Evolutionary conservation across 1,140 invertebrate genomes (phyloP).

Genomic region (Penaeus chinensis): DNA sequence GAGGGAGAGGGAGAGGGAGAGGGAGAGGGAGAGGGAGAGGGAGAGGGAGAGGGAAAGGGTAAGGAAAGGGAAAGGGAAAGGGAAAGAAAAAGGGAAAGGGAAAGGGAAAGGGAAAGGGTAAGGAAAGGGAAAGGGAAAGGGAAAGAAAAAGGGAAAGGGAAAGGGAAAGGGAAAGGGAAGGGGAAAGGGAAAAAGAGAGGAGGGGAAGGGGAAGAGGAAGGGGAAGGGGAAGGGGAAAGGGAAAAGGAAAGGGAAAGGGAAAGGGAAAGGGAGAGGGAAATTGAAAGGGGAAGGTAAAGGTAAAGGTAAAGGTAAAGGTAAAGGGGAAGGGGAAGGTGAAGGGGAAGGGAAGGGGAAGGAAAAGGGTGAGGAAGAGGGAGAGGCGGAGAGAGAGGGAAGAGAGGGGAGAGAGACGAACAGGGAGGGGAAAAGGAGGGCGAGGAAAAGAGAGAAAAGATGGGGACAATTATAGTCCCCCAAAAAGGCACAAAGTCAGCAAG

Average conservation of each 20-base stretch:
- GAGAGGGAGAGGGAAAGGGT: background rate
- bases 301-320: background rate
- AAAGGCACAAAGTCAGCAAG: too few relatives aligned
- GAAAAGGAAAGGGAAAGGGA: background rate
- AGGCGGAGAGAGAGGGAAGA: too few relatives aligned
- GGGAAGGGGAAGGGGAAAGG: background rate
- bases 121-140: too few relatives aligned
- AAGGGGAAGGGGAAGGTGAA: background rate
- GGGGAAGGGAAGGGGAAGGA: background rate
- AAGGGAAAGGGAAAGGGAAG: too few relatives aligned
- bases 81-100: background rate
- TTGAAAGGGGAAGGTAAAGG: background rate
- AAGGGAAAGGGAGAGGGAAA: background rate
- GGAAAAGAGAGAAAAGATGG: too few relatives aligned
- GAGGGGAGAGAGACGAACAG: too few relatives aligned
- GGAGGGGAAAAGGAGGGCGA: too few relatives aligned
- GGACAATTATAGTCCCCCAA: too few relatives aligned
- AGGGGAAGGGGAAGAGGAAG: background rate
- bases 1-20: background rate
- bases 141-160: too few relatives aligned
- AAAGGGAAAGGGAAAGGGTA: background rate
- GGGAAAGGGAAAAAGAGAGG: background rate
- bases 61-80: background rate
- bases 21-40: background rate
- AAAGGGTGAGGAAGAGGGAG: background rate